Conservation (phyloP, 2,888 invertebrate genomes). For the Hypena proboscidalis region DNA sequence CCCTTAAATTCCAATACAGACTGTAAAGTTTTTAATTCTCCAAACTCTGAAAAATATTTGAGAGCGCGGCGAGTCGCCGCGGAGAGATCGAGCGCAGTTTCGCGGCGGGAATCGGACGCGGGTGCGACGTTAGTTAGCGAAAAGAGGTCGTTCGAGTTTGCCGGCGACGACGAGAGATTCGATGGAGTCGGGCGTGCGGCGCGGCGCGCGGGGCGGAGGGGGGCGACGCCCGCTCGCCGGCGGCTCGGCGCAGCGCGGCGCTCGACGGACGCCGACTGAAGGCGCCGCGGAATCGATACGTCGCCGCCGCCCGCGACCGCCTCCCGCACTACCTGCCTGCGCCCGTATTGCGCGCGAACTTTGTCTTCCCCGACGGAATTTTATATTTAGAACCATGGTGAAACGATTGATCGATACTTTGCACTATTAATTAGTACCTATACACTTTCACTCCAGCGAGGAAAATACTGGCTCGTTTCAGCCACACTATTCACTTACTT, state of each 20-base stretch:
- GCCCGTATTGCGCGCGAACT: constrained; percentile 85
- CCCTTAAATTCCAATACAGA: constrained; percentile 15
- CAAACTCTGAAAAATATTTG: constrained; percentile 41
- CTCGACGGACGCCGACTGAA: constrained; percentile 84
- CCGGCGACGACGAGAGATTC: constrained; percentile 75
- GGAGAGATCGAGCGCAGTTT: constrained; percentile 73
- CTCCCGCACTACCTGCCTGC: constrained; percentile 69
- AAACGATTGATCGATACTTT: constrained; percentile 84
- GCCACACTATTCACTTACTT: constrained; percentile 22
- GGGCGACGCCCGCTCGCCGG: constrained; percentile 77
- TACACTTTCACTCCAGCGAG: constrained; percentile 62
- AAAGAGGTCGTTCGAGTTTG: constrained; percentile 84
- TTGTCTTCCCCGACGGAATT: constrained; percentile 83
- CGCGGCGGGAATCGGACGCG: constrained; percentile 78
- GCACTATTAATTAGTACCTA: constrained; percentile 77
- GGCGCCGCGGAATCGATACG: constrained; percentile 82
- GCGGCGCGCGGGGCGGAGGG: constrained; percentile 62
- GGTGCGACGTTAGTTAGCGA: constrained; percentile 81
- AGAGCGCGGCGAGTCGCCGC: constrained; percentile 42
- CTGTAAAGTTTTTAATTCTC: constrained; percentile 30
- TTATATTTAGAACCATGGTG: constrained; percentile 85
- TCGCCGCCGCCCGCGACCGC: constrained; percentile 71
- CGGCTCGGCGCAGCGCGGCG: constrained; percentile 83
- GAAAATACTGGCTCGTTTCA: constrained; percentile 23
- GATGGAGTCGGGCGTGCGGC: constrained; percentile 53